Conservation (phyloP, 2,113 vertebrate species). For the Pterocles orientalis region DNA sequence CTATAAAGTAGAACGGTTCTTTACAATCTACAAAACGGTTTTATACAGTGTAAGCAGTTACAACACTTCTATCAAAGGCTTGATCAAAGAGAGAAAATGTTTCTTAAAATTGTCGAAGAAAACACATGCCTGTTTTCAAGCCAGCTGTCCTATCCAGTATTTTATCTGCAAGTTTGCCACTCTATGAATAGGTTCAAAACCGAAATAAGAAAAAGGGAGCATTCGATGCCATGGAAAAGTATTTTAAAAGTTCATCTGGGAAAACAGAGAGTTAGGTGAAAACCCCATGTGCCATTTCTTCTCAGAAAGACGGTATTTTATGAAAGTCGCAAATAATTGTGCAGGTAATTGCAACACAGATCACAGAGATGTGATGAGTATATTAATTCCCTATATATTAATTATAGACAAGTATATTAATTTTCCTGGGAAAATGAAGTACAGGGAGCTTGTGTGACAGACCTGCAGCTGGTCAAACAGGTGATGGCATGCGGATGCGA, state of each 20-base stretch:
- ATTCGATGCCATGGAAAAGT: neutral
- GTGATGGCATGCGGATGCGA: neutral
- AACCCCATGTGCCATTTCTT: neutral
- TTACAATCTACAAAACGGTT: constrained; percentile 61
- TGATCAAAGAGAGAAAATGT: constrained; percentile 56
- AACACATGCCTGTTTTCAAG: neutral
- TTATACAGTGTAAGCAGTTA: constrained; percentile 51
- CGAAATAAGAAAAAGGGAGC: neutral
- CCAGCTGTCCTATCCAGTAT: neutral
- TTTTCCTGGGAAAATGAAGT: neutral
- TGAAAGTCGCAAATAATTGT: neutral
- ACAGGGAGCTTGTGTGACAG: neutral
- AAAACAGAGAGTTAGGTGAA: neutral
- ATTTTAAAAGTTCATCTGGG: neutral
- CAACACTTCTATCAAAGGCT: constrained; percentile 33
- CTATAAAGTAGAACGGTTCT: constrained; percentile 59
- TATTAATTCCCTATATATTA: too few species aligned
- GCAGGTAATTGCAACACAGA: neutral
- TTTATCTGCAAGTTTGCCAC: neutral
- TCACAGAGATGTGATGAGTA: neutral
- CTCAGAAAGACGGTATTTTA: neutral
- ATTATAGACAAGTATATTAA: neutral
- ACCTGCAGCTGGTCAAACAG: neutral
- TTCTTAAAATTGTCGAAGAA: neutral
- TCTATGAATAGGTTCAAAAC: neutral